phyloP scores from a whole-genome alignment of 2,797 vertebrate species.

The Sebastes minor region DNA sequence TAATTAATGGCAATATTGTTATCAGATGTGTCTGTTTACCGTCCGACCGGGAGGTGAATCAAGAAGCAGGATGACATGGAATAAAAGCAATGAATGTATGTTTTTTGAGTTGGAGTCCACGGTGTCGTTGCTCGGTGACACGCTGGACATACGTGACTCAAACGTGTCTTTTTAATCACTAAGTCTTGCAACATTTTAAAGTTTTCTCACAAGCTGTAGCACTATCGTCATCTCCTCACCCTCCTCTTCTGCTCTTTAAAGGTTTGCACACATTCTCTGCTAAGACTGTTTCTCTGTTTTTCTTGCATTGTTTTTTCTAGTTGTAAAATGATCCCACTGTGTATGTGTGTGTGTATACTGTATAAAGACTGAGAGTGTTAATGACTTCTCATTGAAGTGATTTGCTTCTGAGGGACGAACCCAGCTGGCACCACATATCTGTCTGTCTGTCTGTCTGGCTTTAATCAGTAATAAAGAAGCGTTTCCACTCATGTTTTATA shows the following conservation, averaged over 20 bases:
- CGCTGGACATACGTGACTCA: background rate
- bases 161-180: background rate
- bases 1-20: conserved; percentile 14
- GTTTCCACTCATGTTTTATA: conserved; percentile 42
- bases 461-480: conserved; percentile 70
- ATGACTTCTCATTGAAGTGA: conserved; percentile 6
- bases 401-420: conserved; percentile 34
- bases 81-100: conserved; percentile 7
- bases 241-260: background rate
- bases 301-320: background rate
- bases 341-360: conserved; percentile 24
- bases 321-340: background rate
- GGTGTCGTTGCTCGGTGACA: background rate
- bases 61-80: background rate
- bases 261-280: conserved; percentile 50
- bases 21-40: conserved; percentile 5
- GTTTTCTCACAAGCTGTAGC: conserved; percentile 1
- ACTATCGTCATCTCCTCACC: background rate
- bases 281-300: conserved; percentile 42
- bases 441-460: conserved; percentile 5
- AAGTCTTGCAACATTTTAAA: background rate
- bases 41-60: background rate
- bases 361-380: conserved; percentile 6
- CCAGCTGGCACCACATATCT: background rate
- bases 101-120: background rate